phyloP scores from a whole-genome alignment of 2,797 vertebrate species.

The Myotis planiceps region DNA sequence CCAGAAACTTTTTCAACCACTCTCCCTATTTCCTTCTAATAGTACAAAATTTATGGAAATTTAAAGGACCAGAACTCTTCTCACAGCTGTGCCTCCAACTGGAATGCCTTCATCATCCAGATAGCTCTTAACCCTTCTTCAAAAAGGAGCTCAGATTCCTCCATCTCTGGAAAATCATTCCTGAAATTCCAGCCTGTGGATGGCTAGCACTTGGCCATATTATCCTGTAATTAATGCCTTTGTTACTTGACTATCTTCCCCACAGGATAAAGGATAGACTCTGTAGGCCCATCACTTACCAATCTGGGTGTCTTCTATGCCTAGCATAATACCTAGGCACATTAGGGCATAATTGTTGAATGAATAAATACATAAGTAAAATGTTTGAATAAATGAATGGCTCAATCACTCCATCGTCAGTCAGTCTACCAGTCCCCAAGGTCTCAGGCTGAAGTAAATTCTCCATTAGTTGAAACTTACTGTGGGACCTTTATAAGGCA shows the following conservation, averaged over 20 bases:
- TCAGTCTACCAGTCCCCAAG: conserved; percentile 20
- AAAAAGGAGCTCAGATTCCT: neutral
- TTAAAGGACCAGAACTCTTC: neutral
- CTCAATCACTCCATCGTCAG: neutral
- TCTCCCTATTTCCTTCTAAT: neutral
- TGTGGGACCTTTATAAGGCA: conserved; percentile 55
- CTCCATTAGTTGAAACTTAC: conserved; percentile 49
- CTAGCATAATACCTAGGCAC: neutral
- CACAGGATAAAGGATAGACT: neutral
- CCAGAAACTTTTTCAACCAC: neutral
- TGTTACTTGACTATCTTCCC: neutral
- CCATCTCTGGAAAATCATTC: neutral
- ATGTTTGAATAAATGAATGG: conserved; percentile 45
- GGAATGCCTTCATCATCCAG: neutral
- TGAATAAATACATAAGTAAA: conserved; percentile 35
- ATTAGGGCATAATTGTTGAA: neutral
- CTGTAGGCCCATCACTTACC: neutral
- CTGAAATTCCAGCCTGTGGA: neutral
- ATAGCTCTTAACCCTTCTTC: neutral
- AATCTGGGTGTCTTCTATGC: neutral
- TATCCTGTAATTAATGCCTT: neutral
- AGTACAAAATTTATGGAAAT: neutral
- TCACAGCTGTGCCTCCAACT: neutral
- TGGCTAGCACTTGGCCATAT: neutral
- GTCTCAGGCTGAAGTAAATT: conserved; percentile 47